These are phyloP conservation scores for Yponomeuta malinellus DNA, from an alignment of 2,888 invertebrate species.

Conservation along the genomic window DNA sequence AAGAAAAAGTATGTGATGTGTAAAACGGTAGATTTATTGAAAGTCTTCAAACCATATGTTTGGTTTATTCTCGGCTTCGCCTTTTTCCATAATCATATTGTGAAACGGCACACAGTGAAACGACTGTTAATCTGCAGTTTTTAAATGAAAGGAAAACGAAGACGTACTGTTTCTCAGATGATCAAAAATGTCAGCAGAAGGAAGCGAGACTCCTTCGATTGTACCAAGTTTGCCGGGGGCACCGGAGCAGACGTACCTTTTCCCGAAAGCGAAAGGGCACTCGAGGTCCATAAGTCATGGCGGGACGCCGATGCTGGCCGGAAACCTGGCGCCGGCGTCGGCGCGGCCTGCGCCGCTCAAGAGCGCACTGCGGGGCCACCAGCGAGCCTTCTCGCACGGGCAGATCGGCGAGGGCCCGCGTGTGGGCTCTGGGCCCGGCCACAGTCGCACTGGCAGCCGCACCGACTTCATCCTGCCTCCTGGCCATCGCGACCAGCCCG, in stretches of 20 bases:
- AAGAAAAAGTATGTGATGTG: constrained; percentile 50
- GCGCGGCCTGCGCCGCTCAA: constrained; percentile 83
- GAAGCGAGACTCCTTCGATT: constrained; percentile 74
- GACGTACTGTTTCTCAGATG: constrained; percentile 69
- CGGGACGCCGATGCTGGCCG: constrained; percentile 74
- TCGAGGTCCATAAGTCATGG: constrained; percentile 91
- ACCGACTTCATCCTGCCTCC: constrained; percentile 93
- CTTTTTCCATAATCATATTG: constrained; percentile 25
- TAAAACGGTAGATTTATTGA: constrained; percentile 58
- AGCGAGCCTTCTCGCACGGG: constrained; percentile 90
- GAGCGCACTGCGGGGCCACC: constrained; percentile 83
- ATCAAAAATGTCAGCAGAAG: constrained; percentile 81
- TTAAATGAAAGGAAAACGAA: constrained; percentile 67
- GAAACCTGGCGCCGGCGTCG: constrained; percentile 45
- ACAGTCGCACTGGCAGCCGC: constrained; percentile 88
- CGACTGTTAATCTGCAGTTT: constrained; percentile 35
- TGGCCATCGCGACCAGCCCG: constrained; percentile 82
- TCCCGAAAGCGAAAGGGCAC: constrained; percentile 79
- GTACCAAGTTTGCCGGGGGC: constrained; percentile 69
- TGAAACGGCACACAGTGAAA: constrained; percentile 24
- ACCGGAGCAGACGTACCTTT: constrained; percentile 71
- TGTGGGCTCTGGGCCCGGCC: constrained; percentile 73
- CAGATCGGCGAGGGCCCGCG: constrained; percentile 82
- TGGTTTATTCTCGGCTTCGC: constrained; percentile 39
- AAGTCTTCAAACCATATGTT: constrained; percentile 68